Base-by-base conservation (phyloP, 2,888 invertebrate species). In the Deilephila elpenor region DNA sequence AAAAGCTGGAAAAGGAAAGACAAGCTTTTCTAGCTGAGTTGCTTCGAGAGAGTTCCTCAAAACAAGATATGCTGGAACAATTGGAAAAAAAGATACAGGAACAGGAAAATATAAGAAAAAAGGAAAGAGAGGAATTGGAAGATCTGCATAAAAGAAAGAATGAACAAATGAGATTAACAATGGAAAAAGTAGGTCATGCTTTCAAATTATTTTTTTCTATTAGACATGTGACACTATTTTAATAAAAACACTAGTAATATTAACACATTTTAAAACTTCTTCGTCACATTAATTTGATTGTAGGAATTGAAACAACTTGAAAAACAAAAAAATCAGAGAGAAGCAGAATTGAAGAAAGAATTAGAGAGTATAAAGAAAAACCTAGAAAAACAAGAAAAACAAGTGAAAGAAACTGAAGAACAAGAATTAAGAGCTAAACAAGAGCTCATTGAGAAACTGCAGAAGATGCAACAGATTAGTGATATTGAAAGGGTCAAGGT, bases 51-150 rank as follows among this genome's bases (percentile, higher is more conserved):
- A 95, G 88, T 79, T 86, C 92, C 17, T 95, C 95, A 2, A 95
- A 95, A 87, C 92, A 95, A 77, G 93, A 93, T 74, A 88, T 94
- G 75, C 78, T 96, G 70, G 89, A 92, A 60, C 95, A 95, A 72
- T 88, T 96, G 70, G 92, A 95, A 76, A 86, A 85, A 4, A 91
- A 94, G 72, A 93, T 95, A 74, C 84, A 83, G n/a, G 93, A 93
- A 75, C 95, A 95, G 82, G 93, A 93, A 75, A 93, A 95, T 72
- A 84, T 91, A 32, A 88, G 93, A 76, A 78, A 91, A 14, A 91
- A 87, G 53, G 95, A 95, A 83, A 93, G 90, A 81, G 85, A 91
- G 67, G 87, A 91, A 78, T 78, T 94, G 77, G 84, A 93, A 84
- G 82, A 85, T 62, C 78, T 90, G 84, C 80, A 95, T 77, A 89